phyloP scores from a whole-genome alignment of 1,140 invertebrate species.

The Melitaea cinxia region DNA sequence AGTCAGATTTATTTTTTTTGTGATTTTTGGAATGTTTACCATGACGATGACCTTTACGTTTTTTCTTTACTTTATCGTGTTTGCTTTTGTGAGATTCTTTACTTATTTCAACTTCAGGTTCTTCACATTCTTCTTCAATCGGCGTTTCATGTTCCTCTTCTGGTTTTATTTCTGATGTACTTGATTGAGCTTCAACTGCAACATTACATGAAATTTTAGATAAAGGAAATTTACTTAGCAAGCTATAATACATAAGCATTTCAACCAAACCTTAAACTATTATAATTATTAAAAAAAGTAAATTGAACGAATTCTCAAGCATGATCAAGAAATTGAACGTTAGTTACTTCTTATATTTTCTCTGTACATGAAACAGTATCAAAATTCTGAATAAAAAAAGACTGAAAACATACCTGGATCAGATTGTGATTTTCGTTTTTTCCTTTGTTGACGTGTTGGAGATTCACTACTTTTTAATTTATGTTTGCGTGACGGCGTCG shows the following conservation, averaged over 20 bases:
- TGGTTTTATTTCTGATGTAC: conserved; percentile 54
- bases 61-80: conserved; percentile 76
- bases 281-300: too few relatives aligned
- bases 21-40: conserved; percentile 81
- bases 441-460: conserved; percentile 64
- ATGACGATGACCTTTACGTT: conserved; percentile 78
- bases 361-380: too few relatives aligned
- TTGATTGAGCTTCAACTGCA: conserved; percentile 68
- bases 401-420: conserved; percentile 27
- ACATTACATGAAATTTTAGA: neutral
- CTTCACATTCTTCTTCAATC: conserved; percentile 40
- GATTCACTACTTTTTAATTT: conserved; percentile 70
- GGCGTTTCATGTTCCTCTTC: conserved; percentile 51
- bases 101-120: conserved; percentile 44
- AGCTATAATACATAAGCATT: too few relatives aligned
- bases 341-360: too few relatives aligned
- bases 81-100: conserved; percentile 78
- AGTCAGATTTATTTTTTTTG: conserved; percentile 58
- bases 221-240: too few relatives aligned
- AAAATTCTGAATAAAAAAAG: neutral
- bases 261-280: too few relatives aligned
- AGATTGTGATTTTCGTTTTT: conserved; percentile 65
- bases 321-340: too few relatives aligned
- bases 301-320: too few relatives aligned
- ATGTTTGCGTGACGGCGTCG: conserved; percentile 78